Conservation (phyloP, 1,140 invertebrate genomes). For the Rhyzopertha dominica region DNA sequence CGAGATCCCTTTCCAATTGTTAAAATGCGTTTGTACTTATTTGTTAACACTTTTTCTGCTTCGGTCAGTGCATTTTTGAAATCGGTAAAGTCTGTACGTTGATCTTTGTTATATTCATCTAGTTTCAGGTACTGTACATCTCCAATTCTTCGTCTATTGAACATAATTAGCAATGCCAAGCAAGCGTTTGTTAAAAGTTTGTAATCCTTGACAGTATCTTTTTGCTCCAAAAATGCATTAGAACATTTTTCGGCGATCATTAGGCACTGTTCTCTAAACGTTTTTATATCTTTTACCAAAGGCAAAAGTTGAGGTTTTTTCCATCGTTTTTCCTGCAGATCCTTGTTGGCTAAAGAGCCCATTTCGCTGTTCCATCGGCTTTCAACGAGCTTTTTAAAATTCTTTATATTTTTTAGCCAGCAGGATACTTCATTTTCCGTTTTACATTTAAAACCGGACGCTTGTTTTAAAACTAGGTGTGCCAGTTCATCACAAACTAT, state of each 20-base stretch:
- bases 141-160: conserved; percentile 20
- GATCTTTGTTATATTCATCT: conserved; percentile 12
- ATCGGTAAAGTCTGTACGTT: conserved; percentile 15
- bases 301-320: conserved; percentile 20
- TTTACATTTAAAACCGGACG: conserved; percentile 19
- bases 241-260: conserved; percentile 13
- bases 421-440: conserved; percentile 10
- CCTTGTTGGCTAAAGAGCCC: conserved; percentile 20
- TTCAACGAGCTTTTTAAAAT: conserved; percentile 20
- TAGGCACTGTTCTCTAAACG: conserved; percentile 14
- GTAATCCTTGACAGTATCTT: conserved; percentile 12
- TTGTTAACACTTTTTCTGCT: conserved; percentile 10
- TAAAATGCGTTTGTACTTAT: background rate
- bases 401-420: conserved; percentile 20
- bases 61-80: conserved; percentile 17
- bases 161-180: conserved; percentile 17
- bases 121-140: conserved; percentile 20
- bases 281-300: conserved; percentile 18
- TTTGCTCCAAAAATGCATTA: conserved; percentile 11
- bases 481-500: conserved; percentile 17
- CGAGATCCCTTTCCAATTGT: background rate
- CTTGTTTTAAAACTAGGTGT: conserved; percentile 21
- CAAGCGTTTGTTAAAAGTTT: conserved; percentile 14
- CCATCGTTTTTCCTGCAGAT: conserved; percentile 20
- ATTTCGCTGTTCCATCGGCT: conserved; percentile 24